A percentile compares a stretch with the other conserved stretches of the same genome.
These are phyloP conservation scores for Halocaridina rubra DNA, from an alignment of 2,888 invertebrate species.

Conservation along the genomic window DNA sequence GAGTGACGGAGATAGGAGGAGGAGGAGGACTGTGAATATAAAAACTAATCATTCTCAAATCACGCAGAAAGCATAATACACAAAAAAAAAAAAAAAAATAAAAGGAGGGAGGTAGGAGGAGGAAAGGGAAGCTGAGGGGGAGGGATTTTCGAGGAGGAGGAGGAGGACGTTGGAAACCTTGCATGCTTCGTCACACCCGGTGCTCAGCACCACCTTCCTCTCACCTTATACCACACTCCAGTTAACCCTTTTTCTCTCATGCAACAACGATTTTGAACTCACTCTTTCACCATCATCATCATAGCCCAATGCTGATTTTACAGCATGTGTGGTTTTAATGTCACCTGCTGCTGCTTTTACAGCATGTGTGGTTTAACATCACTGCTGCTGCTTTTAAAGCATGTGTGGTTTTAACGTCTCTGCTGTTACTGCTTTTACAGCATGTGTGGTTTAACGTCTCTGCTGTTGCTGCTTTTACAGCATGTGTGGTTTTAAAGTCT, in stretches of 20 bases:
- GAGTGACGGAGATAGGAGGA: neutral
- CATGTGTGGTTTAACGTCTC: too few species aligned
- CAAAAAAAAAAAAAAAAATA: too few species aligned
- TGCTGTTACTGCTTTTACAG: too few species aligned
- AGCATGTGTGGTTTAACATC: too few species aligned
- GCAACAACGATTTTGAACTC: neutral
- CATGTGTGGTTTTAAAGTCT: too few species aligned
- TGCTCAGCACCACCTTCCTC: neutral
- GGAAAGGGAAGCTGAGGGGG: neutral
- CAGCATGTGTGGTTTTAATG: too few species aligned
- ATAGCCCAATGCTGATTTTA: neutral
- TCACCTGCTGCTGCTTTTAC: too few species aligned
- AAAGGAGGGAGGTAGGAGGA: neutral
- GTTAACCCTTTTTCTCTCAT: neutral
- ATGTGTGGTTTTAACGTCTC: too few species aligned
- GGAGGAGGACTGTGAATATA: neutral
- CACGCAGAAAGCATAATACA: too few species aligned
- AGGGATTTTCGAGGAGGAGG: neutral
- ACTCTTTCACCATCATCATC: neutral
- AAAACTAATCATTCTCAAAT: too few species aligned
- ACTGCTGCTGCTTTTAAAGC: too few species aligned
- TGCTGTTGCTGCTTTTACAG: too few species aligned
- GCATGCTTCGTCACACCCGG: constrained; percentile 24
- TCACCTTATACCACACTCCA: constrained; percentile 1
- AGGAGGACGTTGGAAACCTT: neutral